These are phyloP conservation scores for Dugesia japonica DNA, from an alignment of 2,888 invertebrate genomes.

Conservation along the genomic window DNA sequence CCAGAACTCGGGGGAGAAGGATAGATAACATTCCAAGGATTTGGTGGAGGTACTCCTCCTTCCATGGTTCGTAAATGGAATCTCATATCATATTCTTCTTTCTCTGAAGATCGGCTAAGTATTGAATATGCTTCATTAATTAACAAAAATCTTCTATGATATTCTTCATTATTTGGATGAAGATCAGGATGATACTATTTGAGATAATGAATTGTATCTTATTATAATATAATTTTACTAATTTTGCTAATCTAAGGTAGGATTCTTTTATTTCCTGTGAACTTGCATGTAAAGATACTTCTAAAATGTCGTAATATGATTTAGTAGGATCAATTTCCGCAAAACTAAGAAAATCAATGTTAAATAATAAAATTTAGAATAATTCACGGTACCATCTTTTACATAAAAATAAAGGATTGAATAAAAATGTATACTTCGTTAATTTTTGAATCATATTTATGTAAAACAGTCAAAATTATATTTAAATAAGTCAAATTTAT, in stretches of 20 bases:
- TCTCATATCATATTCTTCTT: not conserved
- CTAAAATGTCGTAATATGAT: not conserved
- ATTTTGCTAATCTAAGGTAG: not conserved
- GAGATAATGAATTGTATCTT: not conserved
- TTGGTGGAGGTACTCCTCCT: not conserved
- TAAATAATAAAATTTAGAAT: no score
- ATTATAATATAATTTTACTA: no score
- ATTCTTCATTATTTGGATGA: not conserved
- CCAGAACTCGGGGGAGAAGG: not conserved
- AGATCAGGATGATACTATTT: not conserved
- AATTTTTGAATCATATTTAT: no score
- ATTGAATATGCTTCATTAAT: slow-evolving; percentile 1
- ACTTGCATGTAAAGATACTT: not conserved
- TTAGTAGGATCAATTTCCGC: not conserved
- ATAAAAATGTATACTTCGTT: no score
- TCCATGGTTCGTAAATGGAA: not conserved
- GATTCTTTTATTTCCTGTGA: not conserved
- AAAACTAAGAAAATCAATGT: no score
- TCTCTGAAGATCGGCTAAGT: not conserved
- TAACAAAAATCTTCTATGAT: not conserved
- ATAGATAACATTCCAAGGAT: not conserved
- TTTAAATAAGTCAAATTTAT: no score
- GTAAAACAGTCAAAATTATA: no score
- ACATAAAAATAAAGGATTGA: no score
- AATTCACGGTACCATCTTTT: no score